Conservation (phyloP, 2,797 vertebrate species). For the Acanthis flammea region DNA sequence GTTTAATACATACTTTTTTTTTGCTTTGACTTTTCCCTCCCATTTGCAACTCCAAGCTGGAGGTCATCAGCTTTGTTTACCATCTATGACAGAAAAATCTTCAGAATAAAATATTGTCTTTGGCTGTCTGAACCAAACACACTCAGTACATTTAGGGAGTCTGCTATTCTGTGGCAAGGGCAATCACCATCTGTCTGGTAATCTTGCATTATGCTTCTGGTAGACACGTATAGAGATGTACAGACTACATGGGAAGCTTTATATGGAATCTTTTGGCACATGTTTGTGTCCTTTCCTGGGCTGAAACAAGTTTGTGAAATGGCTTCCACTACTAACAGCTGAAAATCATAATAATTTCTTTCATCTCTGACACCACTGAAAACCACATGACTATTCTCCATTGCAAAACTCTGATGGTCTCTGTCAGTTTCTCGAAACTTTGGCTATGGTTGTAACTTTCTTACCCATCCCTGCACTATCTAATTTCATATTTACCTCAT, state of each 20-base stretch:
- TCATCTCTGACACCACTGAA: slow-evolving; percentile 22
- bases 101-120: not conserved
- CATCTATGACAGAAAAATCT: not conserved
- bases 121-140: not conserved
- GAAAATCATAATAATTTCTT: slow-evolving; percentile 38
- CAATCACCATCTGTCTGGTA: not conserved
- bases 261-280: not conserved
- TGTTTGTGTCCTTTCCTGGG: not conserved
- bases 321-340: slow-evolving; percentile 6
- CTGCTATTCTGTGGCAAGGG: not conserved
- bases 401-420: slow-evolving; percentile 13
- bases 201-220: not conserved
- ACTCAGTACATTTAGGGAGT: not conserved
- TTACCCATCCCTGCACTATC: not conserved
- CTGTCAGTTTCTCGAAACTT: slow-evolving; percentile 4
- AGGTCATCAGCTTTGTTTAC: not conserved
- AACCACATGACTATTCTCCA: not conserved
- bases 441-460: not conserved
- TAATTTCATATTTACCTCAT: not conserved
- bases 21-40: not conserved
- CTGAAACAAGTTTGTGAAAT: slow-evolving; percentile 10
- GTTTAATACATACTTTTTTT: not conserved
- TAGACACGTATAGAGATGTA: not conserved
- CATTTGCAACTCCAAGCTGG: not conserved
- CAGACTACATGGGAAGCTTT: not conserved